Evolutionary conservation across 2,888 invertebrate genomes (phyloP).

Genomic region (Drosophila yooni): DNA sequence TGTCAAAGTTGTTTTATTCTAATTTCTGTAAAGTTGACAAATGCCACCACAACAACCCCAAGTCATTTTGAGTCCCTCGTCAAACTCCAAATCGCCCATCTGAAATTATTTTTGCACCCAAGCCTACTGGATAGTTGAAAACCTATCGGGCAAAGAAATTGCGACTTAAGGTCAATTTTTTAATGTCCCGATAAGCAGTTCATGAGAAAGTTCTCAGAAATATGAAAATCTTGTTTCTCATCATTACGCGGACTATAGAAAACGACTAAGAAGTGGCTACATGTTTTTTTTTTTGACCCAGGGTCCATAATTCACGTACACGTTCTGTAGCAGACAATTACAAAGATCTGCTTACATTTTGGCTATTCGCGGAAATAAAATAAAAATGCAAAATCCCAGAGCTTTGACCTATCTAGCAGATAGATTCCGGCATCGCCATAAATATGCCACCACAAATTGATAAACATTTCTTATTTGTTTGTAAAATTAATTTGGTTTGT

Average conservation of each 20-base stretch:
- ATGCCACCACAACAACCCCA: not conserved
- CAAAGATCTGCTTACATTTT: not conserved
- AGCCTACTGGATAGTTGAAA: not conserved
- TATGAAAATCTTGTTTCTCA: not conserved
- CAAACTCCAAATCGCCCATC: not conserved
- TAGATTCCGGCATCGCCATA: not conserved
- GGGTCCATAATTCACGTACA: not conserved
- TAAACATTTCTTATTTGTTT: not conserved
- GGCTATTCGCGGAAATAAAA: not conserved
- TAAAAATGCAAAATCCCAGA: not conserved
- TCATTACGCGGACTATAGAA: not conserved
- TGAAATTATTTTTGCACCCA: not conserved
- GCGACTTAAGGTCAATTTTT: not conserved
- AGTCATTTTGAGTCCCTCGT: not conserved
- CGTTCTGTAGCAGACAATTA: not conserved
- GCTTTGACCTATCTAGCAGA: not conserved
- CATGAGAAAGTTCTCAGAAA: not conserved
- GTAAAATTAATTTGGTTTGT: no score
- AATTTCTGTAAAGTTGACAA: not conserved
- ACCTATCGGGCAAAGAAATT: not conserved
- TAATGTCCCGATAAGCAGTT: not conserved
- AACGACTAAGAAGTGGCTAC: not conserved
- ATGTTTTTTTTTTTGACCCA: not conserved
- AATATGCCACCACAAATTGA: not conserved
- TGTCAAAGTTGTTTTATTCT: not conserved